Percentiles rank a stretch among this genome's conserved stretches.
These are phyloP conservation scores for Limnephilus marmoratus DNA, from an alignment of 2,888 invertebrate genomes.

Conservation along the genomic window DNA sequence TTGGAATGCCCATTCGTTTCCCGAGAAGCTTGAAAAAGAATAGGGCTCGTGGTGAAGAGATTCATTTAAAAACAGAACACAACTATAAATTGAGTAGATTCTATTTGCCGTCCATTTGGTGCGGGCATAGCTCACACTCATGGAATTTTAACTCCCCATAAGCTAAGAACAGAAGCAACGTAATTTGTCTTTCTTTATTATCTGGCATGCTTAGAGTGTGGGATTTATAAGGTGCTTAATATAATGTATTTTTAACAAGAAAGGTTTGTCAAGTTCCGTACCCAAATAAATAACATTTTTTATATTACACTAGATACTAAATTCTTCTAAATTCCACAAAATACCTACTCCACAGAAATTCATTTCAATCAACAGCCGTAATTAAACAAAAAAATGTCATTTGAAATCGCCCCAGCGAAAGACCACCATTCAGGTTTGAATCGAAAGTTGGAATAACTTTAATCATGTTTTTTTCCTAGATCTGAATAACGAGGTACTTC, in stretches of 20 bases:
- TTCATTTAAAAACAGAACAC: slow-evolving; percentile 41
- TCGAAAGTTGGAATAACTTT: no score
- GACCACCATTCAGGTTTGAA: no score
- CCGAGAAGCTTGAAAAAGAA: neutral
- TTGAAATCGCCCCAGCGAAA: no score
- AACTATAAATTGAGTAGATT: neutral
- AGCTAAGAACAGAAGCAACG: neutral
- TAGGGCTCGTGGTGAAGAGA: neutral
- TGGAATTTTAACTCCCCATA: neutral
- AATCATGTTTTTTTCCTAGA: no score
- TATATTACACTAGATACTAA: neutral
- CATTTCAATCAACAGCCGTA: no score
- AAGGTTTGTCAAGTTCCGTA: neutral
- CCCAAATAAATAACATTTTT: no score
- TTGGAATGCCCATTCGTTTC: slow-evolving; percentile 14
- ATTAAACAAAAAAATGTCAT: no score
- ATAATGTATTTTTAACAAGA: neutral
- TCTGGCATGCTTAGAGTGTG: neutral
- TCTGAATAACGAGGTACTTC: no score
- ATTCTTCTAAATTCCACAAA: neutral
- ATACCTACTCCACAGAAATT: no score
- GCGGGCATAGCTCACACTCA: neutral
- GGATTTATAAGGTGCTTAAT: neutral
- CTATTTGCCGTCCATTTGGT: slow-evolving; percentile 5
- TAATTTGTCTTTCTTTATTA: neutral